phyloP scores from a whole-genome alignment of 2,797 vertebrate species.

The Mormyrus proboscirostris region DNA sequence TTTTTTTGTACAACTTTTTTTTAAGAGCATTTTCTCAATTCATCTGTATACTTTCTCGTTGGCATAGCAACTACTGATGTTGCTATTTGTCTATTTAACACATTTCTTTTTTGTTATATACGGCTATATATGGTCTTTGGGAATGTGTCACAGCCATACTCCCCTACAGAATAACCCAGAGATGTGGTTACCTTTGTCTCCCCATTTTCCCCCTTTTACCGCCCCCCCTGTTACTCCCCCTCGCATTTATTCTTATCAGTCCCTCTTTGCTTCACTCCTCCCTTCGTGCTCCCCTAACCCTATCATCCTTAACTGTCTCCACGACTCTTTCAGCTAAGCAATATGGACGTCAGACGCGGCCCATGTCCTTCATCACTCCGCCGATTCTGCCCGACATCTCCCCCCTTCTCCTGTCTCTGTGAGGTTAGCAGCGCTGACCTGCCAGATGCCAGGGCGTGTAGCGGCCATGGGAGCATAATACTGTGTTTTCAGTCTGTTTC shows the following conservation, averaged over 20 bases:
- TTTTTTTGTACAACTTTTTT: neutral
- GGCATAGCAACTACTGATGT: slow-evolving; percentile 57
- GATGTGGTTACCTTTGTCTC: neutral
- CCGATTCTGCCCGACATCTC: neutral
- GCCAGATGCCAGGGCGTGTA: neutral
- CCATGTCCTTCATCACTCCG: neutral
- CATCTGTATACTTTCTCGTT: slow-evolving; percentile 54
- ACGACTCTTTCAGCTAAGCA: neutral
- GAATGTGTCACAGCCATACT: neutral
- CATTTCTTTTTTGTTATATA: neutral
- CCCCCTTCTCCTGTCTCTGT: neutral
- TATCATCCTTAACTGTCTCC: neutral
- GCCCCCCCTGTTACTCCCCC: neutral
- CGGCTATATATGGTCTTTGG: neutral
- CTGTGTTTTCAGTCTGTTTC: neutral
- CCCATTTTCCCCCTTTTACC: neutral
- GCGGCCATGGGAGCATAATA: no score
- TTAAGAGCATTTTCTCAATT: slow-evolving; percentile 19
- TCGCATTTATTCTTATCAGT: neutral
- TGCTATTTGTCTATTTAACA: slow-evolving; percentile 20
- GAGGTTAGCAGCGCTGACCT: neutral
- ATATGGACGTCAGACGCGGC: neutral
- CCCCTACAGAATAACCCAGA: neutral
- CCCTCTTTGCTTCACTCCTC: neutral
- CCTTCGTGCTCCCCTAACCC: neutral